Percentiles rank a stretch among this genome's conserved stretches.
Conservation (phyloP, 1,140 invertebrate species). For the Vollenhovia emeryi region DNA sequence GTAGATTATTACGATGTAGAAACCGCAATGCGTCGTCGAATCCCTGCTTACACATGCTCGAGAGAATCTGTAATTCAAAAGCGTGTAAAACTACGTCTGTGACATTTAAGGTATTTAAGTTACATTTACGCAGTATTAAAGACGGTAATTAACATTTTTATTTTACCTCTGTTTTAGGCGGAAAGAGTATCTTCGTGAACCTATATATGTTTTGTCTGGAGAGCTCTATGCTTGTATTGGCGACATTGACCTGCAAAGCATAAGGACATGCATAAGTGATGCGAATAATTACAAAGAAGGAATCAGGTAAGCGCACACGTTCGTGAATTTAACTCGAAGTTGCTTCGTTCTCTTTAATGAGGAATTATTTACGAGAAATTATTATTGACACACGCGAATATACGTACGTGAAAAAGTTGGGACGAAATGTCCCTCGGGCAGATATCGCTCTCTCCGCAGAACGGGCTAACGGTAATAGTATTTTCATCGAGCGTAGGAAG, state of each 20-base stretch:
- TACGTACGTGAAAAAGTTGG: constrained; percentile 93
- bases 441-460: constrained; percentile 99
- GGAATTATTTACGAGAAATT: no score
- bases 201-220: constrained; percentile 97
- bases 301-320: not conserved
- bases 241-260: constrained; percentile 92
- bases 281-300: not conserved
- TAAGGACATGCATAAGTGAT: constrained; percentile 3
- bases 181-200: constrained; percentile 96
- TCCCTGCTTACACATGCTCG: constrained; percentile 98
- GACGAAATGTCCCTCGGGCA: constrained; percentile 96
- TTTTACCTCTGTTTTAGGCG: constrained; percentile 94
- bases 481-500: constrained; percentile 96
- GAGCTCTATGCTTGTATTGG: constrained; percentile 97
- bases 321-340: not conserved
- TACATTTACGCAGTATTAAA: not conserved
- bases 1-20: constrained; percentile 95
- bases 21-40: constrained; percentile 98
- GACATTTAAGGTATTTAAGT: not conserved
- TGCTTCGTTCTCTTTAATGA: not conserved
- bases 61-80: constrained; percentile 86
- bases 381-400: constrained; percentile 8
- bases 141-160: not conserved
- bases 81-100: constrained; percentile 1
- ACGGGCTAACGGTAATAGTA: constrained; percentile 98